phyloP scores from a whole-genome alignment of 2,797 vertebrate genomes.

The Borostomias antarcticus region DNA sequence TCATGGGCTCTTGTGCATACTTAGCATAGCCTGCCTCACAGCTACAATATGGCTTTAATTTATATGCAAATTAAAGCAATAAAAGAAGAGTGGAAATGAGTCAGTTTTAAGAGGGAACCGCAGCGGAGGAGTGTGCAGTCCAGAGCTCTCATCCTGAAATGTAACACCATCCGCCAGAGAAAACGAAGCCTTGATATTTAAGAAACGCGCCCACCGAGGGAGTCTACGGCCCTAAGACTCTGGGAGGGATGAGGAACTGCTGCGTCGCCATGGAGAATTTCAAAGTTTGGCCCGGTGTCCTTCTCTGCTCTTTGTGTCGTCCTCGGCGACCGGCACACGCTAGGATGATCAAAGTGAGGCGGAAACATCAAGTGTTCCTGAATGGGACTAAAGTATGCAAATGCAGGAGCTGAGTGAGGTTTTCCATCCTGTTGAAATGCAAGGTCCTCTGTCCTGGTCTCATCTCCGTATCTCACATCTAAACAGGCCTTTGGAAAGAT shows the following conservation, averaged over 20 bases:
- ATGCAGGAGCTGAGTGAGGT: constrained; percentile 85
- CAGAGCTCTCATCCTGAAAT: not conserved
- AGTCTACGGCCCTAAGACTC: not conserved
- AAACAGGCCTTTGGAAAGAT: constrained; percentile 72
- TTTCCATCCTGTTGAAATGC: constrained; percentile 90
- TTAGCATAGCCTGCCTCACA: constrained; percentile 91
- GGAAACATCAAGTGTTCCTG: constrained; percentile 82
- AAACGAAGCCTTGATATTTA: not conserved
- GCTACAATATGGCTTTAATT: constrained; percentile 95
- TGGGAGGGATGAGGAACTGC: constrained; percentile 17
- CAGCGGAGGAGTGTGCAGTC: constrained; percentile 35
- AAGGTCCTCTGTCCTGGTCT: constrained; percentile 70
- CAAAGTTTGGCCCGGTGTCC: constrained; percentile 78
- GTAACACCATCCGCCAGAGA: too few relatives aligned
- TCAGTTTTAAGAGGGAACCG: constrained; percentile 45
- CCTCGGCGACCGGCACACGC: constrained; percentile 79
- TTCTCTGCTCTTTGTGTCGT: constrained; percentile 45
- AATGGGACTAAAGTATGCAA: constrained; percentile 86
- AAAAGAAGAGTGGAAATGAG: constrained; percentile 78
- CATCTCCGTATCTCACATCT: constrained; percentile 70
- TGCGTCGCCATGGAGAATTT: constrained; percentile 76
- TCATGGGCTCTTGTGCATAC: constrained; percentile 82
- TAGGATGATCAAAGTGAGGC: constrained; percentile 85
- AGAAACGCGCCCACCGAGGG: too few relatives aligned
- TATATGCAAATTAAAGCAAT: constrained; percentile 84